Evolutionary conservation across 2,797 vertebrate species (phyloP).

Genomic region (Simalia tracyae): DNA sequence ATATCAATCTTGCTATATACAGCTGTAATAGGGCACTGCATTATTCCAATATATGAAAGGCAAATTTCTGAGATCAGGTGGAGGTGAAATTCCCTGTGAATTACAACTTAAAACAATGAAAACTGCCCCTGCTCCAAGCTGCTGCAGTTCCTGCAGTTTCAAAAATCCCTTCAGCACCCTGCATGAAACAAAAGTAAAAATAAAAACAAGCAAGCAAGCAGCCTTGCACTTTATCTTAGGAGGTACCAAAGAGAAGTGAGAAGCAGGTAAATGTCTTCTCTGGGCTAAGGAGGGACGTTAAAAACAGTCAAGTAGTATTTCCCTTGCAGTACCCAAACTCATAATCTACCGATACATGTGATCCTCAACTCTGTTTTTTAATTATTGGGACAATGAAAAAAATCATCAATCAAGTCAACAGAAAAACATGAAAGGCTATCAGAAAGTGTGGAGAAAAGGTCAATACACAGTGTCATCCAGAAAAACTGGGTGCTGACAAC

Average conservation of each 20-base stretch:
- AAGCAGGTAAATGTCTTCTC: neutral
- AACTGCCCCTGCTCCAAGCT: neutral
- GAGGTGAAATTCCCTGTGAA: neutral
- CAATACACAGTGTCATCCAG: neutral
- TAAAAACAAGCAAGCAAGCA: neutral
- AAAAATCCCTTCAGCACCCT: neutral
- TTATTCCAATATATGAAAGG: neutral
- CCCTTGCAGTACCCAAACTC: neutral
- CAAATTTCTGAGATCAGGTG: constrained; percentile 19
- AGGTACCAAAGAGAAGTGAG: neutral
- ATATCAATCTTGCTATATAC: neutral
- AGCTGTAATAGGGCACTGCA: neutral
- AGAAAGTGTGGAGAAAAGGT: neutral
- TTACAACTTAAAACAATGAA: neutral
- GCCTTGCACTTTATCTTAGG: neutral
- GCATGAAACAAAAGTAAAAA: neutral
- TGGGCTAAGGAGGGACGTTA: neutral
- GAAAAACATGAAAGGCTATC: neutral
- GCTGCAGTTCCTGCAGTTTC: neutral
- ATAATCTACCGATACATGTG: neutral
- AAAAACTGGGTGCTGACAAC: neutral
- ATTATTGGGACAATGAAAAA: neutral
- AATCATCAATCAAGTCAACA: neutral
- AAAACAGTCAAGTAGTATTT: neutral
- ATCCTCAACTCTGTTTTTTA: neutral